Evolutionary conservation across 2,113 vertebrate genomes (phyloP), one percentile per base, ranked within the genome.

Genomic region (Saccopteryx bilineata): DNA sequence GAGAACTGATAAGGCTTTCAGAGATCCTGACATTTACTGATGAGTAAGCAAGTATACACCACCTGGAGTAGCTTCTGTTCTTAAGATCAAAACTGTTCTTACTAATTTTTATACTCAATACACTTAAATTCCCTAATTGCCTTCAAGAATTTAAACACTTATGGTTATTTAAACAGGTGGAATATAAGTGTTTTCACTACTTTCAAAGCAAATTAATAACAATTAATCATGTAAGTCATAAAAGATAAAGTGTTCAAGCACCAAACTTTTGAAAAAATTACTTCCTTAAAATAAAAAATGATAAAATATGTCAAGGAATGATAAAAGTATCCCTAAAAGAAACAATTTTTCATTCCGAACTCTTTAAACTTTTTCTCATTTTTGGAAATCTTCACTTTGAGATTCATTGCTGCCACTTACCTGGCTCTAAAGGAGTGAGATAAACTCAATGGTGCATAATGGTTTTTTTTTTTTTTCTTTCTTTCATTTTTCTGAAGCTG

Each of bases 121-220:
- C 21, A 46, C 21, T 69, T 72, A 85, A 63, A 56, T 86, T 86
- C 9, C 63, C 19, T 48, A 26, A 78, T 33, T 58, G 33, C 10
- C 19, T 90, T 24, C 19, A 78, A 87, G 56, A 23, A 90, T 39
- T 93, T 90, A 58, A 94, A 26, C 50, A 58, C 9, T 87, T 90
- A 26, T 0, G 1, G 24, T 52, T 87, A 58, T 33, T 79, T 82
- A 92, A 79, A 87, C 75, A 68, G 24, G 11, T 87, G 50, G 9
- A 69, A 72, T 54, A 87, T n/a, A 93, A 89, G 46, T 87, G 82
- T 82, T 90, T 72, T 94, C 28, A 86, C 66, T 82, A 39, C 11
- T 63, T 87, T 78, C 10, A 54, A 87, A 92, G n/a, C 24, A 86
- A 91, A 78, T 89, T 63, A 82, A 26, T 89, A 88, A 50, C 50